Conservation (phyloP, 2,797 vertebrate genomes). For the Synanceia verrucosa region DNA sequence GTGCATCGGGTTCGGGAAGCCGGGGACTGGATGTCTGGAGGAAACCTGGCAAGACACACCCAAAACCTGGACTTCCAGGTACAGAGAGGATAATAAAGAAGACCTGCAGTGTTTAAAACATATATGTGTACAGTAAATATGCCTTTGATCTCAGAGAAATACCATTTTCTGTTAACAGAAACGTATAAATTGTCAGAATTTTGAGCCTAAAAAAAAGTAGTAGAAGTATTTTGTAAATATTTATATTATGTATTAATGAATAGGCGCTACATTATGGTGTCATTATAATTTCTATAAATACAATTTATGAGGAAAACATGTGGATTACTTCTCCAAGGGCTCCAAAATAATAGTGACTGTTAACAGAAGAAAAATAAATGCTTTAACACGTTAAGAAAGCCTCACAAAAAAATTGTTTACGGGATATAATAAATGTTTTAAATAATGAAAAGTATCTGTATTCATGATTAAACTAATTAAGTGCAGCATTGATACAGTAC, state of each 20-base stretch:
- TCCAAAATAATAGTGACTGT: neutral
- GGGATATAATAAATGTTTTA: neutral
- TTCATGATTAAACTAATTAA: neutral
- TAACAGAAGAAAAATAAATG: neutral
- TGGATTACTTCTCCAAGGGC: neutral
- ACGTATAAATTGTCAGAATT: neutral
- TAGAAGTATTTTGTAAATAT: neutral
- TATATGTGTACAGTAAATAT: neutral
- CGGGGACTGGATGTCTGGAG: constrained; percentile 78
- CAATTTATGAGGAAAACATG: neutral
- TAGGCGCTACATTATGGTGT: neutral
- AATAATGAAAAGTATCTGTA: neutral
- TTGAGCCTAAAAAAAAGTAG: neutral
- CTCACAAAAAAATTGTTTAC: neutral
- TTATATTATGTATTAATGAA: neutral
- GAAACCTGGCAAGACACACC: constrained; percentile 74
- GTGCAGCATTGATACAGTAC: neutral
- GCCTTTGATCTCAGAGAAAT: neutral
- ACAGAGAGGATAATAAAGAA: neutral
- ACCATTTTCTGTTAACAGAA: neutral
- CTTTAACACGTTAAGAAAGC: neutral
- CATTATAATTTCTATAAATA: neutral
- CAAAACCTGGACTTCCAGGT: constrained; percentile 77
- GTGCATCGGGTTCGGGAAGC: constrained; percentile 68
- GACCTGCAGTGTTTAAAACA: neutral